Evolutionary conservation across 1,140 invertebrate species (phyloP), one percentile per base, ranked within the genome.

Genomic region (Rhyacophila brunnea): DNA sequence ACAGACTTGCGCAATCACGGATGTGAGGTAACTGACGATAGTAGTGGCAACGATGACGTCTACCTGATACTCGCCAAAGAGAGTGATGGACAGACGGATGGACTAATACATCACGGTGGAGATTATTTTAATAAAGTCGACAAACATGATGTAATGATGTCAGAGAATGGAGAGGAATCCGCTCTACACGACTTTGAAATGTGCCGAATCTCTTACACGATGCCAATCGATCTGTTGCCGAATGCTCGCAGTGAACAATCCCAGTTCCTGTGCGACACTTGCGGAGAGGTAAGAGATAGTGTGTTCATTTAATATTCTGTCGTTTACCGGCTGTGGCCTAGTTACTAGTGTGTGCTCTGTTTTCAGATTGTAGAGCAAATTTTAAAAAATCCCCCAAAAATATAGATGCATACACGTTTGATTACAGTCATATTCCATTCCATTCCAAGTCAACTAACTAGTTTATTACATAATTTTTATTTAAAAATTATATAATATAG

Each of bases 11-110:
- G 75, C 72, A 58, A 68, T 71, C 13, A 66, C 68, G 13, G 75
- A 62, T 72, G 74, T 10, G 75, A 76, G 50, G 74, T 74, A 64
- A 73, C 74, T 46, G 74, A 72, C 20, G 62, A 77, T 17, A 68
- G 68, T 34, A 68, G 71, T 58, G 71, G 75, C 64, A 70, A 70
- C 17, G 62, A 66, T 70, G 11, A 13, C 11, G 42, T 50, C 34
- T 34, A 48, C 10, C 6, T 50, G 14, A 11, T 50, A 14, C 2
- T 38, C 61, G 70, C 55, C 74, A 78, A 52, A 55, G 69, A 1
- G 66, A 66, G 17, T 35, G 40, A 43, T 10, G 6, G 13, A 15
- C 4, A 43, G 6, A 43, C 6, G 13, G 10, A 18, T 6, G 13
- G 6, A 6, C 4, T 6, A 15, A 14, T 6, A 9, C 23, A 28